Evolutionary conservation across 1,140 invertebrate species (phyloP), one percentile per base, ranked within the genome.

Genomic region (Helicoverpa armigera): DNA sequence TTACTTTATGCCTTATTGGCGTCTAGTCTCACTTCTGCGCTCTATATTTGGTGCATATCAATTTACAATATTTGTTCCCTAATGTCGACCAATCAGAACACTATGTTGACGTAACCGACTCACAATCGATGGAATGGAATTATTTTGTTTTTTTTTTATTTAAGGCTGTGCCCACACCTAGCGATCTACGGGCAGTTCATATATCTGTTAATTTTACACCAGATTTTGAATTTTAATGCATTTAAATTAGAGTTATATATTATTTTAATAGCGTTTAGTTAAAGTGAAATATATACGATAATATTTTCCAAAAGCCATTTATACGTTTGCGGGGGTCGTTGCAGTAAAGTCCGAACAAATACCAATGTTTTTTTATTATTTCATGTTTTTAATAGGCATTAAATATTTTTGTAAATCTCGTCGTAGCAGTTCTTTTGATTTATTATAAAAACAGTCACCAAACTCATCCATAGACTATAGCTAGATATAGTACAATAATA

Each of bases 11-110:
- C 86, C 85, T 84, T 86, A 87, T 2, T 79, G 86, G 77, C 83
- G 43, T 82, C 84, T 87, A 88, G 73, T 88, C 86, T 89, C 87
- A 87, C 86, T 89, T 86, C 86, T 84, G 84, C 85, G 72, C 83
- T 79, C 74, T 74, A 82, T 72, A 79, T 81, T 87, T 84, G 88
- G 86, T 87, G 84, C 83, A 83, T 88, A 29, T 80, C 81, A 83
- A 60, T 82, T 84, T 83, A 87, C 69, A 83, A 83, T 85, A 85
- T 74, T 90, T 90, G 88, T 83, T 90, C 88, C 88, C 84, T 80
- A 85, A 83, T 84, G 67, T 74, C 77, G 61, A 72, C 50, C 54
- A 78, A 83, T 79, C 31, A 81, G 78, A 56, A 70, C 78, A 61
- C 56, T 73, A 51, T 58, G 53, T 50, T 65, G 29, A 51, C 51